Conservation (phyloP, 2,888 invertebrate genomes). For the Glyphotaelius pellucidus region DNA sequence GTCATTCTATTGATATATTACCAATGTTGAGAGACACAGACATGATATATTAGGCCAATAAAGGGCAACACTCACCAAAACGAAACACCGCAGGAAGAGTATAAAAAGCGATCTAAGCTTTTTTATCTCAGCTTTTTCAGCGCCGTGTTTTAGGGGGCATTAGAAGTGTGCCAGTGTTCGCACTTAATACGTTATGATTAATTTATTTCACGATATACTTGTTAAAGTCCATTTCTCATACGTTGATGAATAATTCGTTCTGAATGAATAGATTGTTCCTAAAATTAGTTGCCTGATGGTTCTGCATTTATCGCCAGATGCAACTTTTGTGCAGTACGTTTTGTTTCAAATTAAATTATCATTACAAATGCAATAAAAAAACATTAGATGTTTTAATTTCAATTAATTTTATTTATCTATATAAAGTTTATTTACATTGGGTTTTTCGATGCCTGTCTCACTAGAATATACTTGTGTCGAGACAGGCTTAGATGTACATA, state of each 20-base stretch:
- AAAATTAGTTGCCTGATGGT: constrained; percentile 14
- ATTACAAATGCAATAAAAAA: no score
- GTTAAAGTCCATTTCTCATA: neutral
- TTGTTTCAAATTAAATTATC: neutral
- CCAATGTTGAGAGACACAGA: constrained; percentile 50
- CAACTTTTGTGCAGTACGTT: neutral
- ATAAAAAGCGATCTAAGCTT: constrained; percentile 34
- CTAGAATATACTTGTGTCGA: no score
- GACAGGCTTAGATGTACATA: no score
- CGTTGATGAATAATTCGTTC: constrained; percentile 5
- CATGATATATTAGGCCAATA: constrained; percentile 60
- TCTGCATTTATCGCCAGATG: neutral
- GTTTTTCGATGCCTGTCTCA: no score
- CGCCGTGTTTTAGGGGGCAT: constrained; percentile 28
- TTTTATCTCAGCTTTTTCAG: constrained; percentile 45
- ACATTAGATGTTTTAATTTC: no score
- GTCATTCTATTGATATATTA: neutral
- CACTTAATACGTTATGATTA: constrained; percentile 63
- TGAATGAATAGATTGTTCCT: constrained; percentile 7
- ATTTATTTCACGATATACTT: constrained; percentile 50
- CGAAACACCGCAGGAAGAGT: constrained; percentile 29
- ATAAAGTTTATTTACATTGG: no score
- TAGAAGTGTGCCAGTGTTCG: constrained; percentile 50
- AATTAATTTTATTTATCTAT: no score
- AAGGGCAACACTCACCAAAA: constrained; percentile 57